phyloP scores from a whole-genome alignment of 2,113 vertebrate genomes.

The Anarhynchus alexandrinus region DNA sequence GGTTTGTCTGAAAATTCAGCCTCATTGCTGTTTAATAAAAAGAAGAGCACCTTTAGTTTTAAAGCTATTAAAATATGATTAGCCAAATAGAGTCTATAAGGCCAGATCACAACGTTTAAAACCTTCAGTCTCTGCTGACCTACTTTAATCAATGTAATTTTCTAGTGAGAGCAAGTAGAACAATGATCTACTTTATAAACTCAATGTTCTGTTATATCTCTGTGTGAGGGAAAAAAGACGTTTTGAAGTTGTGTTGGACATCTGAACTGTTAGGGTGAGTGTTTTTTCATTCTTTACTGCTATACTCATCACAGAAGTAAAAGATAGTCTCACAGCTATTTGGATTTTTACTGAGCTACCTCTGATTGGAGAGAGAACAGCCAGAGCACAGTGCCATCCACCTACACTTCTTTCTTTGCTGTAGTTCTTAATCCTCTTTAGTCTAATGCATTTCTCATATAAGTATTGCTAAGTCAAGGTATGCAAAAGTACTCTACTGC shows the following conservation, averaged over 20 bases:
- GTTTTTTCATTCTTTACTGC: not conserved
- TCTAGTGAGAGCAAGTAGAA: not conserved
- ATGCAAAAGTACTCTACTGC: not conserved
- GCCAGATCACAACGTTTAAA: not conserved
- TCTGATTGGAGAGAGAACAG: not conserved
- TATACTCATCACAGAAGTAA: not conserved
- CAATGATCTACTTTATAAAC: not conserved
- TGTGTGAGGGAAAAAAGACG: too few relatives aligned
- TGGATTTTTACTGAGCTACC: not conserved
- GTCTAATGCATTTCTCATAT: not conserved
- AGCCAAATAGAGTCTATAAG: not conserved
- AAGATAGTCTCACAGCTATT: not conserved
- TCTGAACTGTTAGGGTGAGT: not conserved
- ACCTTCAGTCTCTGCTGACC: not conserved
- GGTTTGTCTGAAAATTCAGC: not conserved
- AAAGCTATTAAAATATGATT: not conserved
- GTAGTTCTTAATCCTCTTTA: not conserved
- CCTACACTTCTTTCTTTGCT: not conserved
- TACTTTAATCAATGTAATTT: not conserved
- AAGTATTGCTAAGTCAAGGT: not conserved
- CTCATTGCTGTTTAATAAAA: not conserved
- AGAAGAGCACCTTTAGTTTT: not conserved
- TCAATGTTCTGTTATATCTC: not conserved
- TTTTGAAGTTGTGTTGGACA: not conserved
- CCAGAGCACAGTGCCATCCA: not conserved